Percentiles rank a stretch among this genome's conserved stretches.
phyloP scores from a whole-genome alignment of 2,113 vertebrate genomes.

The Psammodynastes pulverulentus region DNA sequence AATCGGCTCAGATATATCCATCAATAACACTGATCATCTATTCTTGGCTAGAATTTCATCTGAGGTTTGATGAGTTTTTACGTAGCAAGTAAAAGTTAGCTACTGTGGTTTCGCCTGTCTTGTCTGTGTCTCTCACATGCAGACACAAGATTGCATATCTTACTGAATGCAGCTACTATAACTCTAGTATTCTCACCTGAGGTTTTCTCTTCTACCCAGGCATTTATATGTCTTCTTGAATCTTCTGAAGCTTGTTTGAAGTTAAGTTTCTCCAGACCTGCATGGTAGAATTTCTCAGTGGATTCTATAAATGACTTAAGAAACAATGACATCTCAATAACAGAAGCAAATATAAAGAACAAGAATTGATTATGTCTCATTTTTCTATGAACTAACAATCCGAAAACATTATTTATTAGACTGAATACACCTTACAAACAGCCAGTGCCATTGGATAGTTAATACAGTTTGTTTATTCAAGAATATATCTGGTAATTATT shows the following conservation, averaged over 20 bases:
- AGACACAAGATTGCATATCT: background rate
- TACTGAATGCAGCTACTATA: background rate
- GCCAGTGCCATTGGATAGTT: background rate
- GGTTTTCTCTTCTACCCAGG: conserved; percentile 85
- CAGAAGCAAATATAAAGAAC: background rate
- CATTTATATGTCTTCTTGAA: conserved; percentile 79
- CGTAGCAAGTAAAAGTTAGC: background rate
- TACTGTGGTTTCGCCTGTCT: background rate
- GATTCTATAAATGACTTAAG: conserved; percentile 76
- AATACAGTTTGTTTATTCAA: background rate
- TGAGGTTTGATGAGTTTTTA: background rate
- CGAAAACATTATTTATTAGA: background rate
- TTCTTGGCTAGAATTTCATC: background rate
- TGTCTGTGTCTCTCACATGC: background rate
- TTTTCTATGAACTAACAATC: background rate
- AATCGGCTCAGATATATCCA: background rate
- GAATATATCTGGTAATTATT: background rate
- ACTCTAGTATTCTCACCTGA: conserved; percentile 69
- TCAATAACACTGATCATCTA: background rate
- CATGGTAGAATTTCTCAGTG: conserved; percentile 78
- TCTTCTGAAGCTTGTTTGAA: conserved; percentile 76
- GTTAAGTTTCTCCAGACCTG: conserved; percentile 78
- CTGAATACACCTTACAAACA: background rate
- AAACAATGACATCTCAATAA: background rate
- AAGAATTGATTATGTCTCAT: background rate